phyloP scores from a whole-genome alignment of 1,140 invertebrate genomes.

The Notospermus geniculatus region DNA sequence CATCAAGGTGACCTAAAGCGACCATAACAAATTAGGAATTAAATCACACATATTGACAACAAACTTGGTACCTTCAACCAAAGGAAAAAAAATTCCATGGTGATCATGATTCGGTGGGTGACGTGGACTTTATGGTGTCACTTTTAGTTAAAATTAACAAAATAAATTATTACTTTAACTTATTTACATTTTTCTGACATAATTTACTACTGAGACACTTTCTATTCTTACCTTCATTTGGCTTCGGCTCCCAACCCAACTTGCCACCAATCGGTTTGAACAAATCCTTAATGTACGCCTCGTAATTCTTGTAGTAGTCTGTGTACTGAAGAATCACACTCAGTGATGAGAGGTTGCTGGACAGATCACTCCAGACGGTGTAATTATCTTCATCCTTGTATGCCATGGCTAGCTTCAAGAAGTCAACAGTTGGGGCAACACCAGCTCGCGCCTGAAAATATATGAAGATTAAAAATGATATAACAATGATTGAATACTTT shows the following conservation, averaged over 20 bases:
- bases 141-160: too few relatives aligned
- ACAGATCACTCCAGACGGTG: constrained; percentile 87
- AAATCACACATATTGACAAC: too few relatives aligned
- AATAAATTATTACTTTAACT: too few relatives aligned
- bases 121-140: too few relatives aligned
- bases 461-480: too few relatives aligned
- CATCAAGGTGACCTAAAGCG: constrained; percentile 75
- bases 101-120: too few relatives aligned
- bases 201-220: too few relatives aligned
- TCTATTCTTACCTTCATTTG: constrained; percentile 53
- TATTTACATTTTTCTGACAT: too few relatives aligned
- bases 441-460: constrained; percentile 73
- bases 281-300: constrained; percentile 68
- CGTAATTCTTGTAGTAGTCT: constrained; percentile 68
- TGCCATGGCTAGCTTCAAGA: constrained; percentile 70
- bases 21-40: too few relatives aligned
- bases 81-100: too few relatives aligned
- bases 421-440: constrained; percentile 73
- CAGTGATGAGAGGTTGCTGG: constrained; percentile 72
- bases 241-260: constrained; percentile 67
- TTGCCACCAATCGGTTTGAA: constrained; percentile 68
- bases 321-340: constrained; percentile 74
- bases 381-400: constrained; percentile 86
- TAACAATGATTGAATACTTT: too few relatives aligned
- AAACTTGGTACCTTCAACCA: too few relatives aligned